phyloP scores from a whole-genome alignment of 2,888 invertebrate species.

The Pyrrhosoma nymphula region DNA sequence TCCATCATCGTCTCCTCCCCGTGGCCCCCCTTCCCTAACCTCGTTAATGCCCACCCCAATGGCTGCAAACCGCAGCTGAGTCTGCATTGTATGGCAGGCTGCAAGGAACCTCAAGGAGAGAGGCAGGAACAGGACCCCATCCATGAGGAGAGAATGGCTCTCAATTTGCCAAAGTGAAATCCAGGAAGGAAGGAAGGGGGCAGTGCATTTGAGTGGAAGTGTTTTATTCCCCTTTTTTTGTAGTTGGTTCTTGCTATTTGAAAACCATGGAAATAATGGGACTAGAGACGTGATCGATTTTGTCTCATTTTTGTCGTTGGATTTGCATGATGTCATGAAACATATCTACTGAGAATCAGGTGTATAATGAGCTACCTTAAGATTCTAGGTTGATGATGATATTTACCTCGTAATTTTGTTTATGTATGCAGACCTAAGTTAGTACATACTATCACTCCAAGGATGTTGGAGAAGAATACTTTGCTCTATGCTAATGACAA shows the following conservation, averaged over 20 bases:
- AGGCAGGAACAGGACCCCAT: conserved; percentile 26
- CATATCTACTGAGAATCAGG: conserved; percentile 34
- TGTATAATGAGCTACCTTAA: background rate
- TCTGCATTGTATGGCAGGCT: background rate
- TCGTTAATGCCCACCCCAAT: conserved; percentile 53
- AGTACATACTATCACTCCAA: background rate
- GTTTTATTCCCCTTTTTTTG: conserved; percentile 42
- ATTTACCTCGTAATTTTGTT: conserved; percentile 27
- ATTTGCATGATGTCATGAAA: conserved; percentile 29
- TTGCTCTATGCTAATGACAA: background rate
- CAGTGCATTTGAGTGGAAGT: conserved; percentile 51
- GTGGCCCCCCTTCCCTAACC: conserved; percentile 25
- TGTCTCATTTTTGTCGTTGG: conserved; percentile 49
- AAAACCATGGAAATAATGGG: conserved; percentile 9
- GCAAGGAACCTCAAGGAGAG: conserved; percentile 24
- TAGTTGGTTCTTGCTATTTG: conserved; percentile 33
- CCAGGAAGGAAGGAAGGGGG: background rate
- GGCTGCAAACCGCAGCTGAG: conserved; percentile 62
- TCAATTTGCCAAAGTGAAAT: background rate
- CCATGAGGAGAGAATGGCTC: background rate
- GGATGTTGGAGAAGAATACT: conserved; percentile 3
- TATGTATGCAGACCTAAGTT: conserved; percentile 5
- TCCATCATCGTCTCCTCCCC: conserved; percentile 51
- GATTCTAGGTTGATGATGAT: conserved; percentile 23
- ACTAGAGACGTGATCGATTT: conserved; percentile 8